These are phyloP conservation scores for Podarcis cretensis DNA, from an alignment of 2,113 vertebrate genomes.

Conservation along the genomic window DNA sequence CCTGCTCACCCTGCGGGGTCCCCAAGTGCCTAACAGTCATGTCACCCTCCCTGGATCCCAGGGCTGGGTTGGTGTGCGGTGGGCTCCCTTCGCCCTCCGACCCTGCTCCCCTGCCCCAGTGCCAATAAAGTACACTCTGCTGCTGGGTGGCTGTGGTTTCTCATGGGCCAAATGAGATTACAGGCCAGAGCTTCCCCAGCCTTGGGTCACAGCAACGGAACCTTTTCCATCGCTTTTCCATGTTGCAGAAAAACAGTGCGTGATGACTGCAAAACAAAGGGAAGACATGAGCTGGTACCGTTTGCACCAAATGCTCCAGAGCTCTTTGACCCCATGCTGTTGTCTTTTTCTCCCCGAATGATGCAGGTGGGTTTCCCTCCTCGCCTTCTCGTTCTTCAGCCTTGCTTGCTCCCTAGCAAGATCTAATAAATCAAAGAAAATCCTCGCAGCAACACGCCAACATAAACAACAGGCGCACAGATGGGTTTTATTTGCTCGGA, in stretches of 20 bases:
- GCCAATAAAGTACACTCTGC: too few relatives aligned
- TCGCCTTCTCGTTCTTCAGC: neutral
- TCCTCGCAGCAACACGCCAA: neutral
- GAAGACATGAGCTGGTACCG: neutral
- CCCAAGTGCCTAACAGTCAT: too few relatives aligned
- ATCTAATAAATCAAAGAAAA: constrained; percentile 22
- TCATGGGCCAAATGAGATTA: too few relatives aligned
- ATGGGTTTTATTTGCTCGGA: constrained; percentile 14
- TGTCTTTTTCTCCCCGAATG: neutral
- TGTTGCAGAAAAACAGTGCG: neutral
- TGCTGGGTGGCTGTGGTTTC: too few relatives aligned
- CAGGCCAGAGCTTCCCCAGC: neutral
- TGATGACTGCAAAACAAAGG: neutral
- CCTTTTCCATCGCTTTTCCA: neutral
- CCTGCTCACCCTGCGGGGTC: too few relatives aligned
- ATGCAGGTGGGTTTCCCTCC: neutral
- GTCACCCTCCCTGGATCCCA: too few relatives aligned
- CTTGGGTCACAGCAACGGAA: neutral
- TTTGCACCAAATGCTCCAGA: neutral
- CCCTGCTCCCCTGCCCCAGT: too few relatives aligned
- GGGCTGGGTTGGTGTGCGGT: too few relatives aligned
- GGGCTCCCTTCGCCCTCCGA: too few relatives aligned
- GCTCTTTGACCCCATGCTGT: neutral
- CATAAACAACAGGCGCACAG: constrained; percentile 19
- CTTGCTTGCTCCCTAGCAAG: neutral